phyloP scores from a whole-genome alignment of 2,797 vertebrate genomes.

The Acestrorhynchus altus region DNA sequence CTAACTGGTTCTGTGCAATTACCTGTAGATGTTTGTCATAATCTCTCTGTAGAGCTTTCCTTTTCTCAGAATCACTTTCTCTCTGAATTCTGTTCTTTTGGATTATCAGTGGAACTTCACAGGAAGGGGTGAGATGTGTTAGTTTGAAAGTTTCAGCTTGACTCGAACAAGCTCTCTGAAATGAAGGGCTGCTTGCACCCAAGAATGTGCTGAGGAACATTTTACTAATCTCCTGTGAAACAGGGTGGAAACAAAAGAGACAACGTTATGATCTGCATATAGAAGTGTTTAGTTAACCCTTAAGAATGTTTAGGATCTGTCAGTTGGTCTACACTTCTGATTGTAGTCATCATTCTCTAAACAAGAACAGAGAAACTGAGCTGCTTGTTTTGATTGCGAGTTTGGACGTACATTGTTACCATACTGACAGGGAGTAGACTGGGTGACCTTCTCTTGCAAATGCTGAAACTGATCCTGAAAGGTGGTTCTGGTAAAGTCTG shows the following conservation, averaged over 20 bases:
- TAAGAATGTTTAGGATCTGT: too few species aligned
- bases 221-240: background rate
- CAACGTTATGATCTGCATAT: too few species aligned
- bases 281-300: too few species aligned
- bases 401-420: background rate
- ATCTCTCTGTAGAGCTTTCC: background rate
- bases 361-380: background rate
- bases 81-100: constrained; percentile 8
- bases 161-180: background rate
- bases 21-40: background rate
- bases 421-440: constrained; percentile 9
- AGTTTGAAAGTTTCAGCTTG: background rate
- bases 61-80: background rate
- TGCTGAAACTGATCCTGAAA: constrained; percentile 9
- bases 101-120: background rate
- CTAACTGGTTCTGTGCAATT: background rate
- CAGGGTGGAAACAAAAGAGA: background rate
- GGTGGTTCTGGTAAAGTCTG: too few species aligned
- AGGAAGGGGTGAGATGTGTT: background rate
- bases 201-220: background rate
- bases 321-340: too few species aligned
- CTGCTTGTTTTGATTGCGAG: background rate
- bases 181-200: background rate
- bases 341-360: too few species aligned
- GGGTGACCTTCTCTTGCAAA: background rate